Evolutionary conservation across 2,113 vertebrate genomes (phyloP).

Genomic region (Oncorhynchus tshawytscha): DNA sequence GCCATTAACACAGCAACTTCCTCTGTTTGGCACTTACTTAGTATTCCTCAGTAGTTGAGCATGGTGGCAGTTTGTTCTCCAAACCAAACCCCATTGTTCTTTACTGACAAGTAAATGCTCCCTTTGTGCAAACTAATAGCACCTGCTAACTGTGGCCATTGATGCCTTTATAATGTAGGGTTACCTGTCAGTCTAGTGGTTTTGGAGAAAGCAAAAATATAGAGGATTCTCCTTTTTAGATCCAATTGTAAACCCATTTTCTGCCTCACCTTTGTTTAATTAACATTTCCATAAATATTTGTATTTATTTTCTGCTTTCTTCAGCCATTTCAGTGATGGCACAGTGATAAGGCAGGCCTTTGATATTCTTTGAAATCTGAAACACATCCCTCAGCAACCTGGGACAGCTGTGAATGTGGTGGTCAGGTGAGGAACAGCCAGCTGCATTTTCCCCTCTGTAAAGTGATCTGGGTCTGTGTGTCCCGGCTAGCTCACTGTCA

Average conservation of each 20-base stretch:
- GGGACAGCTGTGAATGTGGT: slow-evolving; percentile 3
- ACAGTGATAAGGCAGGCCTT: not conserved
- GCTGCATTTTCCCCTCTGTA: slow-evolving; percentile 7
- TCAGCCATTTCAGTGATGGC: slow-evolving; percentile 8
- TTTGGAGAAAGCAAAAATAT: not conserved
- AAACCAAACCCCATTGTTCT: not conserved
- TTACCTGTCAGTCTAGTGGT: not conserved
- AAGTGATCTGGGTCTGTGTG: slow-evolving; percentile 33
- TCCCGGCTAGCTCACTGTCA: not conserved
- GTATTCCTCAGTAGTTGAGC: not conserved
- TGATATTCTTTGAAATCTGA: slow-evolving; percentile 22
- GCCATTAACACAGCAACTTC: not conserved
- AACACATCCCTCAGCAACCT: slow-evolving; percentile 20
- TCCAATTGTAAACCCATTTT: not conserved
- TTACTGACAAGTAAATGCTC: not conserved
- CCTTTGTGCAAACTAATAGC: not conserved
- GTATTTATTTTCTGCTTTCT: not conserved
- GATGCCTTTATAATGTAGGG: not conserved
- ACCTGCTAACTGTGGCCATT: not conserved
- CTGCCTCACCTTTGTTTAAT: not conserved
- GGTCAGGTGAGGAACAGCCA: slow-evolving; percentile 13
- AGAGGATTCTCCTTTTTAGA: not conserved
- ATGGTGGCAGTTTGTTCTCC: not conserved
- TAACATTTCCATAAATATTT: not conserved
- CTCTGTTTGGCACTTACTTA: not conserved